Base-by-base conservation (phyloP, 2,797 vertebrate genomes). In the Ctenochaetus hawaiiensis region DNA sequence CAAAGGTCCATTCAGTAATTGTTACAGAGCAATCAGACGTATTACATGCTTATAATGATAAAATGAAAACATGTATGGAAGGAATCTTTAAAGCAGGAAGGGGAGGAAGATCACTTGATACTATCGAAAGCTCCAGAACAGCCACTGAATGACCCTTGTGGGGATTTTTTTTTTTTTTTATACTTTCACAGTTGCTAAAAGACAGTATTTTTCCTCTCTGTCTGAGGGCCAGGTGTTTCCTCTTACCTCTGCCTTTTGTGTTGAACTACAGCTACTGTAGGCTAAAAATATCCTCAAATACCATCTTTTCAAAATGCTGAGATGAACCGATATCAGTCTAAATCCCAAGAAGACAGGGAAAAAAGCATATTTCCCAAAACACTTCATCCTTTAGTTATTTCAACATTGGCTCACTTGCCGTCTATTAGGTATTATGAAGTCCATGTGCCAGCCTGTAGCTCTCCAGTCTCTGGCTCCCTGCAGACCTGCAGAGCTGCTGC, bases 401-500 rank as follows among this genome's bases (percentile, higher is more conserved):
- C 62, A 81, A 62, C 45, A 39, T 44, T 65, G 47, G 44, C 75
- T 74, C 66, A 37, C 51, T 80, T 65, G 64, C 66, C 83, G 80
- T 86, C 80, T 80, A 43, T 86, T 74, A 72, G 37, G 48, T 80
- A 61, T 88, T 72, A 75, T 77, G 83, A 87, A 78, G 67, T 80
- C 83, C 82, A 81, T 86, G 70, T 91, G 84, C 49, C 77, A 77
- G 73, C 75, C 49, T 74, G 72, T 30, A 72, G 52, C 77, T 81
- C 78, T 86, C 49, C 72, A 34, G 65, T 70, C 75, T 75, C 65
- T 23, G 69, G 53, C 66, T 85, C 79, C 82, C 84, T 43, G 54
- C 20, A 72, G 84, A 71, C 62, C 63, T 74, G 18, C 53, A 30
- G 57, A 74, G 83, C 17, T 16, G 57, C 77, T 78, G 81, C 78